Conservation (phyloP, 1,140 invertebrate genomes). For the Tetranychus urticae region DNA sequence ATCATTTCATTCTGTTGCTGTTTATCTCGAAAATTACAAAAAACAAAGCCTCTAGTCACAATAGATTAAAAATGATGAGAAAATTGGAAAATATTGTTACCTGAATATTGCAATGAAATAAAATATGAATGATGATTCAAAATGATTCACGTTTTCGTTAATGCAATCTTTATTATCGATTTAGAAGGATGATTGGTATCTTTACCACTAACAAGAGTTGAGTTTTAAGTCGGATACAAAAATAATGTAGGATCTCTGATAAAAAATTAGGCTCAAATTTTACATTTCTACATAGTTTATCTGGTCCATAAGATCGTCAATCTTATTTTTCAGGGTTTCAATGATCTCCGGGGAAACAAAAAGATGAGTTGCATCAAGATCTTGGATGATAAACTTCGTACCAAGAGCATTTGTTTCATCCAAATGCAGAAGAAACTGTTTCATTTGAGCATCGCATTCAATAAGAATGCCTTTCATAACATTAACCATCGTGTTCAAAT, state of each 20-base stretch:
- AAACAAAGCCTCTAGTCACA: neutral
- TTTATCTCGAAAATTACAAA: neutral
- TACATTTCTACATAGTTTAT: constrained; percentile 22
- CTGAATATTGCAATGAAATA: too few relatives aligned
- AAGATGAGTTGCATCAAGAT: constrained; percentile 82
- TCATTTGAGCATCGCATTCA: constrained; percentile 94
- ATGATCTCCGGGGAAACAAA: constrained; percentile 84
- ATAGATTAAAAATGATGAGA: neutral
- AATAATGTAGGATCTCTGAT: too few relatives aligned
- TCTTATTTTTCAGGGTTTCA: constrained; percentile 54
- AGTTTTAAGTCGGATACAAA: too few relatives aligned
- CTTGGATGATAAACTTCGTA: constrained; percentile 67
- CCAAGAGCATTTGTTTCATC: constrained; percentile 81
- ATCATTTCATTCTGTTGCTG: neutral
- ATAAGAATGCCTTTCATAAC: constrained; percentile 50
- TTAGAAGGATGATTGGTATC: too few relatives aligned
- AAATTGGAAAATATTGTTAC: too few relatives aligned
- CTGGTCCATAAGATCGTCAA: constrained; percentile 91
- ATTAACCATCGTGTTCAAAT: neutral
- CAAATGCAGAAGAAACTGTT: constrained; percentile 88
- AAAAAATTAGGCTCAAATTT: too few relatives aligned
- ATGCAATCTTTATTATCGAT: too few relatives aligned
- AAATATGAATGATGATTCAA: too few relatives aligned
- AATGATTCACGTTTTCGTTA: too few relatives aligned
- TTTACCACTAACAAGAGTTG: too few relatives aligned